Evolutionary conservation across 2,888 invertebrate genomes (phyloP).

Genomic region (Gandaritis pyraliata): DNA sequence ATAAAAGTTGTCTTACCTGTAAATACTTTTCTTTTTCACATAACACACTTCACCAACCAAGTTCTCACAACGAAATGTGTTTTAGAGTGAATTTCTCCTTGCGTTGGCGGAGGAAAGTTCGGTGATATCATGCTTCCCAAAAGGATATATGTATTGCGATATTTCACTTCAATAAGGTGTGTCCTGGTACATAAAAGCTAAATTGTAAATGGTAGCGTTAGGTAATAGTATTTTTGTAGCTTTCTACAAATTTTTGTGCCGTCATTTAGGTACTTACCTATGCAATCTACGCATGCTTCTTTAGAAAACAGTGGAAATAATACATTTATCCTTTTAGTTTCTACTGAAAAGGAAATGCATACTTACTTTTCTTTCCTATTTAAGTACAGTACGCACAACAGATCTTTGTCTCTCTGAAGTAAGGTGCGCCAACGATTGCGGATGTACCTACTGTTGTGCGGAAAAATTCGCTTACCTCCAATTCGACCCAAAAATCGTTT

Average conservation of each 20-base stretch:
- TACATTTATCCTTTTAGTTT: too few relatives aligned
- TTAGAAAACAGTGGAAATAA: too few relatives aligned
- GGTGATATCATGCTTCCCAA: conserved; percentile 52
- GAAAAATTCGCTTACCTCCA: too few relatives aligned
- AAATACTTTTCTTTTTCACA: conserved; percentile 1
- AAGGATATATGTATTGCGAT: conserved; percentile 44
- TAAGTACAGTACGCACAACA: too few relatives aligned
- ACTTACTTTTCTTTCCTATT: too few relatives aligned
- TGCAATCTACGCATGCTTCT: too few relatives aligned
- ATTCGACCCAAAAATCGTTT: too few relatives aligned
- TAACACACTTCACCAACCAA: conserved; percentile 31
- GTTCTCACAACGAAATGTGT: conserved; percentile 43
- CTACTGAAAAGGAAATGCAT: too few relatives aligned
- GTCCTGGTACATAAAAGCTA: conserved; percentile 45
- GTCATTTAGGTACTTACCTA: background rate
- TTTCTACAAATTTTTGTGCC: conserved; percentile 3
- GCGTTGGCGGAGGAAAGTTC: conserved; percentile 54
- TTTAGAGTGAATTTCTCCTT: conserved; percentile 38
- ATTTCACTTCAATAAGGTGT: conserved; percentile 37
- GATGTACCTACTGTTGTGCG: too few relatives aligned
- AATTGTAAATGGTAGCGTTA: conserved; percentile 8
- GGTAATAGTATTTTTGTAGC: conserved; percentile 13
- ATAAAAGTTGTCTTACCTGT: conserved; percentile 2
- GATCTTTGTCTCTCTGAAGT: too few relatives aligned
- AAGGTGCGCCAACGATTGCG: too few relatives aligned